phyloP scores from a whole-genome alignment of 2,888 invertebrate genomes.

The Barypeithes pellucidus region DNA sequence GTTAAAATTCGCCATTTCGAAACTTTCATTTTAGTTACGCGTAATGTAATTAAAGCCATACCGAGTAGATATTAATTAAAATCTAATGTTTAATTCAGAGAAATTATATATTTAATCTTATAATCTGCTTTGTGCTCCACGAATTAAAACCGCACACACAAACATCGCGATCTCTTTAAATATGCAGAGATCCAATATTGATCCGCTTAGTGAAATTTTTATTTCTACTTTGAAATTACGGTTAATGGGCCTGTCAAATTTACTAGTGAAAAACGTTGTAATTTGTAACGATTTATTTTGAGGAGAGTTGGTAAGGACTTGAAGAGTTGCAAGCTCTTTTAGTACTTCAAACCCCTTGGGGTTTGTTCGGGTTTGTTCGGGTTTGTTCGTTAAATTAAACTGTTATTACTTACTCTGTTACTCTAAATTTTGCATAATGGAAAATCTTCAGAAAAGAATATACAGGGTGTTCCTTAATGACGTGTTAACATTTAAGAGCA shows the following conservation, averaged over 20 bases:
- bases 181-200: slow-evolving; percentile 48
- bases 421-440: too few species aligned
- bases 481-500: too few species aligned
- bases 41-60: slow-evolving; percentile 66
- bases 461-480: too few species aligned
- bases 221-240: slow-evolving; percentile 23
- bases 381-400: too few species aligned
- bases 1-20: slow-evolving; percentile 58
- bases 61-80: slow-evolving; percentile 71
- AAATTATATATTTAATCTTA: slow-evolving; percentile 71
- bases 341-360: too few species aligned
- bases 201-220: slow-evolving; percentile 41
- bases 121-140: slow-evolving; percentile 69
- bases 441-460: too few species aligned
- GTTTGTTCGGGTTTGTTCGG: too few species aligned
- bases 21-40: slow-evolving; percentile 61
- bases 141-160: slow-evolving; percentile 69
- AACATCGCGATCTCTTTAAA: slow-evolving; percentile 58
- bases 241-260: background rate
- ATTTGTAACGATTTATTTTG: background rate
- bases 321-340: too few species aligned
- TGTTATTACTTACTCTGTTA: too few species aligned
- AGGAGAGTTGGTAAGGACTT: too few species aligned
- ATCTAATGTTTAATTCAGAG: slow-evolving; percentile 71
- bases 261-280: background rate